Evolutionary conservation across 2,113 vertebrate genomes (phyloP), one percentile per base, ranked within the genome.

Genomic region (Glareola pratincola): DNA sequence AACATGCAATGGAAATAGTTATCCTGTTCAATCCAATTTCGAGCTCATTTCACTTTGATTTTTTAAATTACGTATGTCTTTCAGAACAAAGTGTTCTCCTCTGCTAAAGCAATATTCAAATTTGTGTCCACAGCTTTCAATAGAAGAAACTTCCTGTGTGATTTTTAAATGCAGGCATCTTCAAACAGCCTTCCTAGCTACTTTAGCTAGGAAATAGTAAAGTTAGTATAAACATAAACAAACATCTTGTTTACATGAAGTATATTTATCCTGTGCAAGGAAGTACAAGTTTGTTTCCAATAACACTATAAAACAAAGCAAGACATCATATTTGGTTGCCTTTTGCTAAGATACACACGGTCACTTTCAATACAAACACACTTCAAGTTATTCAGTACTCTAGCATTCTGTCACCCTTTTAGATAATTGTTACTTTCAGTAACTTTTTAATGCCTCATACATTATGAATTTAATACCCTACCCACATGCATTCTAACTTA

Each of bases 401-500:
- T 10, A 8, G 3, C 26, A 12, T 69, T n/a, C 59, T n/a, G 12
- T 3, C 48, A 76, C 15, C 26, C 50, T 39, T 75, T 37, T 26
- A 69, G 90, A 54, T 16, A 50, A 57, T 1, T 27, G 4, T 2
- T 62, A 48, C 17, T 66, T 53, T 6, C 48, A 69, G 32, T 23
- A 95, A 73, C 54, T 80, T 73, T 45, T 21, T n/a, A 50, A 12
- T 5, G 17, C 29, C 26, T 66, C 26, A 3, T 1, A 7, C 0
- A 0, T n/a, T 66, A 73, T 0, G 1, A 48, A 68, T 39, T 56
- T 37, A 88, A 22, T 48, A 37, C 16, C 41, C 79, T 85, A 18
- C 30, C 13, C 37, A 68, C 4, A 1, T 0, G 0, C 13, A 48
- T 43, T 51, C 22, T 39, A 16, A 53, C 16, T 53, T 30, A 5